Evolutionary conservation across 2,113 vertebrate genomes (phyloP).

Genomic region (Ceratotherium simum): DNA sequence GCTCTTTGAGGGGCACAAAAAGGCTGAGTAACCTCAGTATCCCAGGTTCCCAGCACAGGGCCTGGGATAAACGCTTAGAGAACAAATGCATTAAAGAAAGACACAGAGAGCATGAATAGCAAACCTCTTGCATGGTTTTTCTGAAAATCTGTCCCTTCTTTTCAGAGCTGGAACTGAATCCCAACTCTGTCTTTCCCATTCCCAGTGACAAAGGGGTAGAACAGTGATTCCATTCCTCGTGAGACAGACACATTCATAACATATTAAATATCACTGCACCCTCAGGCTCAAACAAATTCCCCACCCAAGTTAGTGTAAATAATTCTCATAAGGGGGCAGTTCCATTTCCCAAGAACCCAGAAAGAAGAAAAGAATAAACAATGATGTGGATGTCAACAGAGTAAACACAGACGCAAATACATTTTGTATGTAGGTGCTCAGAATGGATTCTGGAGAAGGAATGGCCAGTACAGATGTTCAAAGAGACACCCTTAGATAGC

Average conservation of each 20-base stretch:
- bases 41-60: neutral
- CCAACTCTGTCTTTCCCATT: conserved; percentile 36
- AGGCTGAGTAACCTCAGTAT: conserved; percentile 17
- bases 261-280: neutral
- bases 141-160: conserved; percentile 33
- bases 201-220: neutral
- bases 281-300: conserved; percentile 41
- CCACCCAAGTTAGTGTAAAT: neutral
- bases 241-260: neutral
- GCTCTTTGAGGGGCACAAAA: conserved; percentile 1
- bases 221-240: neutral
- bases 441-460: conserved; percentile 2
- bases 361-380: conserved; percentile 25
- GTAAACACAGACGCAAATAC: neutral
- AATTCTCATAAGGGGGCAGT: neutral
- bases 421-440: neutral
- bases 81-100: conserved; percentile 34
- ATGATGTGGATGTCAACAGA: neutral
- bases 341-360: neutral
- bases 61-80: conserved; percentile 21
- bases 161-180: neutral
- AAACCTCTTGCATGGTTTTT: neutral
- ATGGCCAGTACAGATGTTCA: neutral
- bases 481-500: neutral
- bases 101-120: neutral